These are phyloP conservation scores for Lathronympha strigana DNA, from an alignment of 2,888 invertebrate species.

Conservation along the genomic window DNA sequence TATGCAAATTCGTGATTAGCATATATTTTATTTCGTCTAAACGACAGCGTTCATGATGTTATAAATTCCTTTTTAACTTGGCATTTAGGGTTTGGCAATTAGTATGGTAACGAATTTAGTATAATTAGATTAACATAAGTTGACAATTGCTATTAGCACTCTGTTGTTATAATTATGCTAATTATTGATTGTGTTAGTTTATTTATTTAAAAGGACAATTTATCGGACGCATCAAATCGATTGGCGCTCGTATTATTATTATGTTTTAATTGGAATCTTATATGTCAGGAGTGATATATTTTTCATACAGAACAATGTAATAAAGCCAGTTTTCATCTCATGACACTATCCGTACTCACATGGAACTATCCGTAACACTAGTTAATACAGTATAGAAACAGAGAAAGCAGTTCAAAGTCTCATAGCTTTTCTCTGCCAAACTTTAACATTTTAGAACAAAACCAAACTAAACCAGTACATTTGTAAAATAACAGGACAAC, in stretches of 20 bases:
- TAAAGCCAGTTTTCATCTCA: too few relatives aligned
- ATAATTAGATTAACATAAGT: conserved; percentile 9
- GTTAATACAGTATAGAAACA: too few relatives aligned
- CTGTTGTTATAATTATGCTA: neutral
- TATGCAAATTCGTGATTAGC: conserved; percentile 75
- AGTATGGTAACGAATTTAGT: conserved; percentile 18
- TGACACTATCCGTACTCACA: too few relatives aligned
- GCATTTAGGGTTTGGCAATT: conserved; percentile 44
- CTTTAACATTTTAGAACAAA: too few relatives aligned
- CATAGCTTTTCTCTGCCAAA: neutral
- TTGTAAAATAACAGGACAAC: conserved; percentile 37
- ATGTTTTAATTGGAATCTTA: too few relatives aligned
- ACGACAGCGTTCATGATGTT: conserved; percentile 60
- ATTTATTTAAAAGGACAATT: neutral
- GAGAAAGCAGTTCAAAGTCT: neutral
- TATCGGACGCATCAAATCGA: too few relatives aligned
- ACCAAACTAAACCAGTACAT: conserved; percentile 3
- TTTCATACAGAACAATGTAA: too few relatives aligned
- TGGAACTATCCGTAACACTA: too few relatives aligned
- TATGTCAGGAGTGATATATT: too few relatives aligned
- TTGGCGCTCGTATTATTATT: too few relatives aligned
- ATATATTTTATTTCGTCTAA: conserved; percentile 69
- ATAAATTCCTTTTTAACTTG: conserved; percentile 58
- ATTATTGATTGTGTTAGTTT: neutral
- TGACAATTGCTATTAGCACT: neutral